A percentile compares a stretch with the other conserved stretches of the same genome.
Conservation (phyloP, 1,140 invertebrate species). For the Stenopsyche tienmushanensis region DNA sequence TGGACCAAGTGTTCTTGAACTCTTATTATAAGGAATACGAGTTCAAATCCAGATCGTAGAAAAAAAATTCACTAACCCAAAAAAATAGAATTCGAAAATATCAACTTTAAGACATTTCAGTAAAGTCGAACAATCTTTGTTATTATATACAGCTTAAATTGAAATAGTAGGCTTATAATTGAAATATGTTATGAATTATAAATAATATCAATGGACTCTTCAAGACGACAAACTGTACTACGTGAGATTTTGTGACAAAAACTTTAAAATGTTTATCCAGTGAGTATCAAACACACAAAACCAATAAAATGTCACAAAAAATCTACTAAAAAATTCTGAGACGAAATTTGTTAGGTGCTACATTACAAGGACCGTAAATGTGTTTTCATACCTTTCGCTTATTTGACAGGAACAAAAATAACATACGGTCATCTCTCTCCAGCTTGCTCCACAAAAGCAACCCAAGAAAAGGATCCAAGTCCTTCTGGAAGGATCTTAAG, state of each 20-base stretch:
- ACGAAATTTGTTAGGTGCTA: conserved; percentile 42
- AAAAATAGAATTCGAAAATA: too few relatives aligned
- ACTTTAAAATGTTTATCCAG: conserved; percentile 38
- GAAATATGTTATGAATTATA: too few relatives aligned
- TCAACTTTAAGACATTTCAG: too few relatives aligned
- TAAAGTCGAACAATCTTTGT: too few relatives aligned
- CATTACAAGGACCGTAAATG: conserved; percentile 40
- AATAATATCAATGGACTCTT: too few relatives aligned
- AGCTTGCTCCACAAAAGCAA: not conserved
- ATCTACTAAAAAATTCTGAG: conserved; percentile 34
- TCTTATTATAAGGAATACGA: too few relatives aligned
- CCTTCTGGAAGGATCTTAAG: conserved; percentile 6
- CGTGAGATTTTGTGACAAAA: conserved; percentile 19
- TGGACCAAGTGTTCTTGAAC: too few relatives aligned
- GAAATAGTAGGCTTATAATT: too few relatives aligned
- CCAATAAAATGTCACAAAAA: conserved; percentile 40
- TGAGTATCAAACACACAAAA: conserved; percentile 32
- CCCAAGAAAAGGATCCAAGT: conserved; percentile 14
- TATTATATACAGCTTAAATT: too few relatives aligned
- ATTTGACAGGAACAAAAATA: conserved; percentile 8
- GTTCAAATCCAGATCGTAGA: too few relatives aligned
- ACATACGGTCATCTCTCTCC: conserved; percentile 20
- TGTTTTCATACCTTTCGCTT: conserved; percentile 29
- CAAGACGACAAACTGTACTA: conserved; percentile 10
- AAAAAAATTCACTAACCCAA: too few relatives aligned